phyloP scores from a whole-genome alignment of 1,140 invertebrate species.

The Theocolax elegans region DNA sequence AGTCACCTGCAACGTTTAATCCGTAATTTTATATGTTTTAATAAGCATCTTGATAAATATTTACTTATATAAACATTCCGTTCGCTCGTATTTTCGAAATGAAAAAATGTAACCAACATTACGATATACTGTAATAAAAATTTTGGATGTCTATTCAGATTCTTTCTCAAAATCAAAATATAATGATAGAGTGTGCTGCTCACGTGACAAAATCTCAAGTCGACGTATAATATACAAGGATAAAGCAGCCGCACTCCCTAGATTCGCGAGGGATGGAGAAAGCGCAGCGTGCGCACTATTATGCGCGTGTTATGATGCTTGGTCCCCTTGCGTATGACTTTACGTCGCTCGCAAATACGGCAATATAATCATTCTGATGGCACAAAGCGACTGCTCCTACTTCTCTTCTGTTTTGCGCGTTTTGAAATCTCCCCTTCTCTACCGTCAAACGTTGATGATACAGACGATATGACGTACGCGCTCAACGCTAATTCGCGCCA shows the following conservation, averaged over 20 bases:
- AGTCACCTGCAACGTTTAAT: no score
- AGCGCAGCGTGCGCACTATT: constrained; percentile 28
- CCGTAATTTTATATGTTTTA: no score
- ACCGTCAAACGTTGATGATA: constrained; percentile 64
- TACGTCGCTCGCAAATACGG: constrained; percentile 57
- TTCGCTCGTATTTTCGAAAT: no score
- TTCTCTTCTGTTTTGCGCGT: constrained; percentile 35
- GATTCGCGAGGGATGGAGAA: neutral
- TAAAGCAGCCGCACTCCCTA: neutral
- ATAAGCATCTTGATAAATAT: no score
- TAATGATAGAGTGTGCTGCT: no score
- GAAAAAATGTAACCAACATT: no score
- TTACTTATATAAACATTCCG: no score
- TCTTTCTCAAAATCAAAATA: no score
- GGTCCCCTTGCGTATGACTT: constrained; percentile 53
- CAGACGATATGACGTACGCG: constrained; percentile 56
- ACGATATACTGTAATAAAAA: no score
- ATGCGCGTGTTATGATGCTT: constrained; percentile 49
- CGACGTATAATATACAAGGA: neutral
- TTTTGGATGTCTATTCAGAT: no score
- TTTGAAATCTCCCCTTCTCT: constrained; percentile 12
- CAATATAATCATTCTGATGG: constrained; percentile 66
- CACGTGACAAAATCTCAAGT: neutral
- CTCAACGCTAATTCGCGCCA: constrained; percentile 59
- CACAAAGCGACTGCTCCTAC: constrained; percentile 59